Evolutionary conservation across 1,140 invertebrate species (phyloP).

Genomic region (Trissolcus basalis): DNA sequence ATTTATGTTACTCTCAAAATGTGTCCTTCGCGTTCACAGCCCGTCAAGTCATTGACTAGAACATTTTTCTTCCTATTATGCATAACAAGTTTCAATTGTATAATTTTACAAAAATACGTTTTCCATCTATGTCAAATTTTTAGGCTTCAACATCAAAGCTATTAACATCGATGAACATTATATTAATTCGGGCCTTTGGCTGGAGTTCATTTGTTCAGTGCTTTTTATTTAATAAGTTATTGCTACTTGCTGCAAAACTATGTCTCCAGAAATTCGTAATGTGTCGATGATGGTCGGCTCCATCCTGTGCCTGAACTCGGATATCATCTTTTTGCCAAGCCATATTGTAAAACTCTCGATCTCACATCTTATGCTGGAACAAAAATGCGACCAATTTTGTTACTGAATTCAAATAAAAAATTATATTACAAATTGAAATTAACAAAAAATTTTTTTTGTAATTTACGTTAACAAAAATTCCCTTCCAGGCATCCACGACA

Average conservation of each 20-base stretch:
- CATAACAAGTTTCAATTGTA: neutral
- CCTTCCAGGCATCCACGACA: constrained; percentile 72
- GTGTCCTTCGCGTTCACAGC: constrained; percentile 33
- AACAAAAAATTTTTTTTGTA: constrained; percentile 15
- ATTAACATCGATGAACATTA: constrained; percentile 21
- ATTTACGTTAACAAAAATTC: constrained; percentile 71
- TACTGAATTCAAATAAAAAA: no score
- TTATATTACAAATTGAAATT: no score
- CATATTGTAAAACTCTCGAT: constrained; percentile 67
- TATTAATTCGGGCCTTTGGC: constrained; percentile 20
- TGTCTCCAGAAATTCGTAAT: constrained; percentile 70
- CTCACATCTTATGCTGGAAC: constrained; percentile 67
- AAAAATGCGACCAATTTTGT: no score
- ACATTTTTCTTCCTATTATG: neutral
- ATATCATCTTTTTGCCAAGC: constrained; percentile 70
- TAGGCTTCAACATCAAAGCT: constrained; percentile 15
- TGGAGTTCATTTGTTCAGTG: neutral
- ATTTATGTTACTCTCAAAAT: constrained; percentile 45
- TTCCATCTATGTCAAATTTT: constrained; percentile 7
- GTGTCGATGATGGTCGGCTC: constrained; percentile 65
- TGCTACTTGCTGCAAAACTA: constrained; percentile 65
- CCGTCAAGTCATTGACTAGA: neutral
- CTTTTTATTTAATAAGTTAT: constrained; percentile 42
- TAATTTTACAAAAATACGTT: constrained; percentile 35
- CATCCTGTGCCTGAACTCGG: constrained; percentile 69